These are phyloP conservation scores for Tetragonula carbonaria DNA, from an alignment of 2,888 invertebrate species.

Conservation along the genomic window DNA sequence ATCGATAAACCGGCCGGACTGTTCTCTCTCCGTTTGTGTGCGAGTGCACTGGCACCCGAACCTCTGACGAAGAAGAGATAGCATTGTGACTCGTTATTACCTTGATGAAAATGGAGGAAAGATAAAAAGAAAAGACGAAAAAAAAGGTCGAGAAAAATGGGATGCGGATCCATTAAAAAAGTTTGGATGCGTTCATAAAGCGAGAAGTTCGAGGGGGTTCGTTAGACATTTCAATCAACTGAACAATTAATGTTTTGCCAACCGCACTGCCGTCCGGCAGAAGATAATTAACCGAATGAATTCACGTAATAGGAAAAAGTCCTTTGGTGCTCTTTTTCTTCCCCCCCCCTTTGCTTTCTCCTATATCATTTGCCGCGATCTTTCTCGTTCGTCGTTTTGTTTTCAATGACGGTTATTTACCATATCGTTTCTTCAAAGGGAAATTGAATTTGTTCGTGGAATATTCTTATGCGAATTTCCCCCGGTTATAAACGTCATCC, in stretches of 20 bases:
- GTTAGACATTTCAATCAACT: conserved; percentile 38
- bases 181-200: conserved; percentile 26
- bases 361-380: background rate
- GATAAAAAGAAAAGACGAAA: background rate
- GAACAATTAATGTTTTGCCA: conserved; percentile 37
- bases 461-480: background rate
- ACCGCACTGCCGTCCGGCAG: background rate
- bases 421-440: background rate
- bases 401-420: background rate
- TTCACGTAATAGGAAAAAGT: conserved; percentile 37
- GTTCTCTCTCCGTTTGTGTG: background rate
- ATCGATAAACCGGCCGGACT: conserved; percentile 35
- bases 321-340: background rate
- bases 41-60: background rate
- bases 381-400: background rate
- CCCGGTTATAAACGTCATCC: background rate
- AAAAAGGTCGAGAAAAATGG: conserved; percentile 1
- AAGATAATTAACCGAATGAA: conserved; percentile 29
- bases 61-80: background rate
- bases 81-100: conserved; percentile 30
- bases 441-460: background rate
- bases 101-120: conserved; percentile 7
- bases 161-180: conserved; percentile 31
- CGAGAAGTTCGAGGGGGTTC: conserved; percentile 23
- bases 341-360: background rate